These are phyloP conservation scores for Tyrannus savana DNA, from an alignment of 2,113 vertebrate species.

Conservation along the genomic window DNA sequence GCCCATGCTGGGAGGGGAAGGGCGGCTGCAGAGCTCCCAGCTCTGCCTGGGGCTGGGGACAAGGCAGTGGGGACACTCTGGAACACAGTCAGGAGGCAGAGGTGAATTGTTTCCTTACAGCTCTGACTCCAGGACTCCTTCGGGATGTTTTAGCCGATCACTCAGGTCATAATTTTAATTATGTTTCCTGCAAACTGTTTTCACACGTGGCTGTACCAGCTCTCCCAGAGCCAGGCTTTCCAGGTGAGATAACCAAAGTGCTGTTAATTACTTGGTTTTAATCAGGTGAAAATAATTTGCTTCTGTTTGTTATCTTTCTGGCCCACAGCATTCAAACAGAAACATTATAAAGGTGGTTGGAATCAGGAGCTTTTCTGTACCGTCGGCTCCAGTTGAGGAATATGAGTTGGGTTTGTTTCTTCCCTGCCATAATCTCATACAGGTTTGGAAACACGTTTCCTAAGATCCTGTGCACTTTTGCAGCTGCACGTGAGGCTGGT, in stretches of 20 bases:
- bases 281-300: slow-evolving; percentile 51
- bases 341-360: background rate
- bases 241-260: slow-evolving; percentile 47
- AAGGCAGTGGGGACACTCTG: background rate
- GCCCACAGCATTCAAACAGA: background rate
- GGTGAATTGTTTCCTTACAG: background rate
- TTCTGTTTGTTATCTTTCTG: slow-evolving; percentile 52
- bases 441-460: background rate
- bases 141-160: background rate
- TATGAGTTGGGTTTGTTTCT: background rate
- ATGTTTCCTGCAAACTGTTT: slow-evolving; percentile 28
- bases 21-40: background rate
- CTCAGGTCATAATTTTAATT: slow-evolving; percentile 39
- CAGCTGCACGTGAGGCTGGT: background rate
- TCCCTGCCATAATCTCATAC: background rate
- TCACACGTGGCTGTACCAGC: slow-evolving; percentile 39
- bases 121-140: background rate
- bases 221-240: slow-evolving; percentile 37
- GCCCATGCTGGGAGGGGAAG: background rate
- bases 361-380: background rate
- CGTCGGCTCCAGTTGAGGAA: background rate
- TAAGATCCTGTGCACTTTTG: background rate
- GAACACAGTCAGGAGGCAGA: background rate
- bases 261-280: slow-evolving; percentile 49
- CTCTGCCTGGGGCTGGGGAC: background rate